phyloP scores from a whole-genome alignment of 2,113 vertebrate genomes.

The Platichthys stellatus region DNA sequence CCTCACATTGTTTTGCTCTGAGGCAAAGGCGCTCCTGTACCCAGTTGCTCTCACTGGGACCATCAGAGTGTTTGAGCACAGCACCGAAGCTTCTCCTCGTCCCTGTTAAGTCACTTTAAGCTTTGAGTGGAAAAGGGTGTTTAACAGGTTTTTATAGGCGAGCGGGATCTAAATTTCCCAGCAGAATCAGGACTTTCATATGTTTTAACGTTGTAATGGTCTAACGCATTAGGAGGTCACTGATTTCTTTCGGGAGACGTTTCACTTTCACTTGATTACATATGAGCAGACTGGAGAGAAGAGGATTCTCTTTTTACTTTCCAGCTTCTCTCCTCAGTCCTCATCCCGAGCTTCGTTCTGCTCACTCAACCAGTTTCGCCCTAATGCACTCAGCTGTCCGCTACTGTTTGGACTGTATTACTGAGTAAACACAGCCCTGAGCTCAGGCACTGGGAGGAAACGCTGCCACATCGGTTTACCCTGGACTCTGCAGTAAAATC shows the following conservation, averaged over 20 bases:
- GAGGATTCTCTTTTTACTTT: neutral
- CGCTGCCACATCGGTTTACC: neutral
- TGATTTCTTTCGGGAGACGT: slow-evolving; percentile 17
- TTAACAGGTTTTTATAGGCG: slow-evolving; percentile 14
- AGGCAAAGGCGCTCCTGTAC: slow-evolving; percentile 4
- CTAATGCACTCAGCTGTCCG: slow-evolving; percentile 13
- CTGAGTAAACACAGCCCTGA: slow-evolving; percentile 7
- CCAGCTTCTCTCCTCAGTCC: neutral
- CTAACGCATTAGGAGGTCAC: slow-evolving; percentile 18
- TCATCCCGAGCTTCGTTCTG: neutral
- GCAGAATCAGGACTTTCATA: slow-evolving; percentile 6
- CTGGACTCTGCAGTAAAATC: neutral
- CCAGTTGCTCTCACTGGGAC: slow-evolving; percentile 12
- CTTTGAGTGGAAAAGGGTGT: slow-evolving; percentile 43
- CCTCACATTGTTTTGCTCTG: slow-evolving; percentile 15
- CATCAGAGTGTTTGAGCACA: neutral
- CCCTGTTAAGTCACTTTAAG: slow-evolving; percentile 22
- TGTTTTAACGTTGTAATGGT: slow-evolving; percentile 21
- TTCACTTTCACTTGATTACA: slow-evolving; percentile 17
- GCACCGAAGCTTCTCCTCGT: neutral
- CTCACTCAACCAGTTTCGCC: slow-evolving; percentile 13
- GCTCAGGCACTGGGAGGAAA: slow-evolving; percentile 16
- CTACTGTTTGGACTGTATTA: slow-evolving; percentile 14
- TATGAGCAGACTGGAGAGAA: too few relatives aligned
- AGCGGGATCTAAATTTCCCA: slow-evolving; percentile 10